phyloP scores from a whole-genome alignment of 2,888 invertebrate genomes.

The Caenorhabditis afra region DNA sequence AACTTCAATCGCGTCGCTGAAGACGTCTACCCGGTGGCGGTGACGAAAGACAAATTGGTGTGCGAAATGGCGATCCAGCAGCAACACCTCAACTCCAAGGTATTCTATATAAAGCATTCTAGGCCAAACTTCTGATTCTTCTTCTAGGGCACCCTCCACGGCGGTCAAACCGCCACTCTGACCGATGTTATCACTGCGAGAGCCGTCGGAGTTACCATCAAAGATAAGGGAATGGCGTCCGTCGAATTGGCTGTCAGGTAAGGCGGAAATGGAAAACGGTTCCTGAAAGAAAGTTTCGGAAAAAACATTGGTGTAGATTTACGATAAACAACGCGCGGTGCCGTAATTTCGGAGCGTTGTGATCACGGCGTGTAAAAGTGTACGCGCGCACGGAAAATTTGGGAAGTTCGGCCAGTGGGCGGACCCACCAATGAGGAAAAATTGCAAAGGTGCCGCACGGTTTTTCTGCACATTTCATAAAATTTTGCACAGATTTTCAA shows the following conservation, averaged over 20 bases:
- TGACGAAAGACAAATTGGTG: slow-evolving; percentile 65
- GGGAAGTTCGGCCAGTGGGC: too few species aligned
- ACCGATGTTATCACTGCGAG: slow-evolving; percentile 77
- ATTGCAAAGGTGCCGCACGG: too few species aligned
- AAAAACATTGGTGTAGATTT: too few species aligned
- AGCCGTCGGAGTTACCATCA: slow-evolving; percentile 71
- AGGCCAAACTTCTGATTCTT: slow-evolving; percentile 1
- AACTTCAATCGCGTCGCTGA: slow-evolving; percentile 77
- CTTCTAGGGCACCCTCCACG: slow-evolving; percentile 75
- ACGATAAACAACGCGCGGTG: too few species aligned
- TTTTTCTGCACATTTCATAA: too few species aligned
- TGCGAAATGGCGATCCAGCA: slow-evolving; percentile 73
- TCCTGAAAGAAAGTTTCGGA: too few species aligned
- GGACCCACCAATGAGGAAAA: too few species aligned
- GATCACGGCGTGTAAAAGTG: too few species aligned
- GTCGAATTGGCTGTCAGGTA: slow-evolving; percentile 76
- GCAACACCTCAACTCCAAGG: slow-evolving; percentile 77
- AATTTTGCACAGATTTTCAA: too few species aligned
- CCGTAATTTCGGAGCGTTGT: too few species aligned
- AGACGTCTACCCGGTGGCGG: slow-evolving; percentile 71
- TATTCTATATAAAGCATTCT: slow-evolving; percentile 6
- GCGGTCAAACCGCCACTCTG: slow-evolving; percentile 75
- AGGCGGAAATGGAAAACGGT: too few species aligned
- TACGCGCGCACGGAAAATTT: too few species aligned
- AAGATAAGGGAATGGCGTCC: slow-evolving; percentile 73